Conservation (phyloP, 2,888 invertebrate species). For the Schrankia costaestrigalis region DNA sequence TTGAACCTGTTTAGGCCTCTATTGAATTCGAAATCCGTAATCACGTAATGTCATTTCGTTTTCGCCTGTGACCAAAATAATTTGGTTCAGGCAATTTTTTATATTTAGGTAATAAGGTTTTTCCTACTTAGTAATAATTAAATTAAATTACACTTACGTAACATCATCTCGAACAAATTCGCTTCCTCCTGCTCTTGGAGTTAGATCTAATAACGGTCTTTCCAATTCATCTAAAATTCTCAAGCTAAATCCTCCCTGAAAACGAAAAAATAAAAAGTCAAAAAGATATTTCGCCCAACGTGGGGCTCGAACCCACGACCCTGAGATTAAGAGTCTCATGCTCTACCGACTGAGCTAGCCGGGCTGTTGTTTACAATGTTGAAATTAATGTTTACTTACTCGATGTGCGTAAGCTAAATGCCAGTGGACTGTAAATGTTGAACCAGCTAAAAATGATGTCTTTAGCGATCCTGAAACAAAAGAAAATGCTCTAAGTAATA, state of each 20-base stretch:
- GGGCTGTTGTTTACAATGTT: constrained; percentile 24
- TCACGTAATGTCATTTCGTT: too few species aligned
- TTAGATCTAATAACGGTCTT: constrained; percentile 90
- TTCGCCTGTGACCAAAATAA: too few species aligned
- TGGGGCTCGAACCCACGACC: constrained; percentile 82
- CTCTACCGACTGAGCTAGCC: constrained; percentile 80
- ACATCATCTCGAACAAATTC: constrained; percentile 91
- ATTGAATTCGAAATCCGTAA: too few species aligned
- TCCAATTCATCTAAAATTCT: constrained; percentile 93
- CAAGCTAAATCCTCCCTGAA: constrained; percentile 94
- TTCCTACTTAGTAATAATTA: neutral
- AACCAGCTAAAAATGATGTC: constrained; percentile 90
- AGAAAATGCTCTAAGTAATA: constrained; percentile 7
- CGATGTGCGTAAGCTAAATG: constrained; percentile 95
- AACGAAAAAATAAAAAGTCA: constrained; percentile 17
- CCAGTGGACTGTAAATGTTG: constrained; percentile 94
- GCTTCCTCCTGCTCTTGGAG: constrained; percentile 88
- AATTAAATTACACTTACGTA: constrained; percentile 85
- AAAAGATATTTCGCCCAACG: constrained; percentile 68
- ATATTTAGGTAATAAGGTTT: neutral
- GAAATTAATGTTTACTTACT: constrained; percentile 58
- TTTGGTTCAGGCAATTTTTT: too few species aligned
- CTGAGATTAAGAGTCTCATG: constrained; percentile 83
- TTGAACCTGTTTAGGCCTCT: too few species aligned
- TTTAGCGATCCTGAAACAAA: constrained; percentile 85